Evolutionary conservation across 1,140 invertebrate genomes (phyloP), one percentile per base, ranked within the genome.

Genomic region (Orchesella cincta): DNA sequence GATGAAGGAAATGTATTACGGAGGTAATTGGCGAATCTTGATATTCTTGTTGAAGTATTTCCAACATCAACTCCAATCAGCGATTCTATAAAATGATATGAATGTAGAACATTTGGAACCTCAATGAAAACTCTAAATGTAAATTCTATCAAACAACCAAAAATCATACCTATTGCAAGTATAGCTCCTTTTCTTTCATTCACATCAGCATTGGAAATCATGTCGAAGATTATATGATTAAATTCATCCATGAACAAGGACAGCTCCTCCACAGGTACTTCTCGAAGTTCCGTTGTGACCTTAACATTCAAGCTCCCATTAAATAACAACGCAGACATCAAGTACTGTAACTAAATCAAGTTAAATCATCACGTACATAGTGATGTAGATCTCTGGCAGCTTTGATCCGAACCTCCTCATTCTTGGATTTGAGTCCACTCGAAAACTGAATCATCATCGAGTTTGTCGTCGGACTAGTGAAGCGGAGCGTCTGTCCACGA

Each of bases 131-230:
- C 5, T 39, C n/a, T n/a, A 14, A 16, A 33, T 3, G 20, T n/a
- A 18, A n/a, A 3, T 26, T 73, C 3, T 33, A n/a, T n/a, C n/a
- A n/a, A n/a, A n/a, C n/a, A n/a, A n/a, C n/a, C n/a, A n/a, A n/a
- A n/a, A n/a, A 46, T 46, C 86, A 86, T 86, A 95, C 93, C 92
- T 84, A 98, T 98, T 28, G 96, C 96, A 29, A 98, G 86, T 78
- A 98, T 95, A 70, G 94, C 96, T 64, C 96, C 96, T 86, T 98
- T 98, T 83, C 95, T 96, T 84, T 98, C 96, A 87, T 95, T 94
- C 23, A 93, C 90, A 86, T 98, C 96, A 33, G 91, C 90, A 79
- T 93, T 93, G 2, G 93, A 95, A 1, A 98, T 94, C 95, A 98
- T 96, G 84, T 96, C 93, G 86, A 95, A 95, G 78, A 98, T 97